Conservation (phyloP, 2,113 vertebrate genomes). For the Campylorhamphus procurvoides region DNA sequence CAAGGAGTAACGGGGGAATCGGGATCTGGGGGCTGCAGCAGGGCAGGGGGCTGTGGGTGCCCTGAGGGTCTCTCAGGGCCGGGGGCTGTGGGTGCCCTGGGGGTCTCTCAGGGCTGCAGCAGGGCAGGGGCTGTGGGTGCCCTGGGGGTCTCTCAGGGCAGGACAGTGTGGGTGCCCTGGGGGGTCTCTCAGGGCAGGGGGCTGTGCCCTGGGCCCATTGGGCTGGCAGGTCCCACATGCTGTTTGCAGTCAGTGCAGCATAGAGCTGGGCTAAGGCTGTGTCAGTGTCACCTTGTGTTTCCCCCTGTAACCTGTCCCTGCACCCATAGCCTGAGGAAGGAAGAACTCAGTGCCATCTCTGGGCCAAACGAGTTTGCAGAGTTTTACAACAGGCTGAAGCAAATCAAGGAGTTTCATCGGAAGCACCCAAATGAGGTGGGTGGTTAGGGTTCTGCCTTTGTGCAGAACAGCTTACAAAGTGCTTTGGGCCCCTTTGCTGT, state of each 20-base stretch:
- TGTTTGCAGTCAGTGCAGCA: background rate
- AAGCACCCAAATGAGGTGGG: constrained; percentile 96
- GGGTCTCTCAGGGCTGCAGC: no score
- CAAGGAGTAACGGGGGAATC: fast-evolving
- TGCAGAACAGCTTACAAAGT: background rate
- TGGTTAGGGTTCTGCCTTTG: background rate
- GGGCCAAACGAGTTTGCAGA: constrained; percentile 97
- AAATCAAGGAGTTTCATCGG: constrained; percentile 97
- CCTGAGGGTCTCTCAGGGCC: no score
- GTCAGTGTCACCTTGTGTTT: fast-evolving
- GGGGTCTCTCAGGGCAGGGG: no score
- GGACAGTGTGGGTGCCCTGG: no score
- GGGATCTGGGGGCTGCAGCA: fast-evolving
- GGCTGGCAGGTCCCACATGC: fast-evolving
- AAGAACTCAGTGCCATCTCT: constrained; percentile 94
- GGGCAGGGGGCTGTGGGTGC: background rate
- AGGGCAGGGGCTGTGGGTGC: background rate
- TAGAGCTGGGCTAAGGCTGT: background rate
- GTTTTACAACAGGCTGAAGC: constrained; percentile 96
- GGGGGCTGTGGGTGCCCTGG: no score
- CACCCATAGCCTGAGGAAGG: constrained; percentile 84
- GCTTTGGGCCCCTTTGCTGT: background rate
- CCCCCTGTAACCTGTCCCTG: background rate
- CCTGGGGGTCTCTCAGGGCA: fast-evolving
- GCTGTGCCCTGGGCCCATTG: no score